Evolutionary conservation across 92 coral and sea anemone species (phyloP).

Genomic region (Phenganax stokvisi): DNA sequence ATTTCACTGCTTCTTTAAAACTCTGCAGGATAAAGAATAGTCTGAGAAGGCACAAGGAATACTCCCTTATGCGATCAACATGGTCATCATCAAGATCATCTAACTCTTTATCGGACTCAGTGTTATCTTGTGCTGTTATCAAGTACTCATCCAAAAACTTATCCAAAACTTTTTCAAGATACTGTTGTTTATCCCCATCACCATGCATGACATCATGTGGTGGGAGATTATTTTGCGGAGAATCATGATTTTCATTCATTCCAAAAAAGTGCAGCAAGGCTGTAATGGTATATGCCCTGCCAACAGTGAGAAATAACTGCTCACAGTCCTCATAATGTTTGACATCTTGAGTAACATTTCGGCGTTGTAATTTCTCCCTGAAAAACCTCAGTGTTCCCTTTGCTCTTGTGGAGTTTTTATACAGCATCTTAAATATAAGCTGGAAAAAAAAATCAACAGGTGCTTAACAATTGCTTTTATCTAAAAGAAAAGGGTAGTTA

Average conservation of each 20-base stretch:
- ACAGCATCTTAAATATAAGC: neutral
- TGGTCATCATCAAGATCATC: neutral
- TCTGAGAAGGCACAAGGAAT: slow-evolving; percentile 43
- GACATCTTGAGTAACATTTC: slow-evolving; percentile 5
- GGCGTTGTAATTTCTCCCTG: slow-evolving; percentile 18
- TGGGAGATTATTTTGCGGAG: neutral
- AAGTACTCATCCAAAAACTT: slow-evolving; percentile 14
- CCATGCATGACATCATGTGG: slow-evolving; percentile 10
- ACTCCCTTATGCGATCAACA: slow-evolving; percentile 32
- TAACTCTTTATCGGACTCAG: neutral
- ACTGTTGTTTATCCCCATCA: slow-evolving; percentile 12
- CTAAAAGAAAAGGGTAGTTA: no score
- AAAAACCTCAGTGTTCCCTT: slow-evolving; percentile 15
- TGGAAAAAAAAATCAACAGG: neutral
- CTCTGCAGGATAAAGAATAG: slow-evolving; percentile 33
- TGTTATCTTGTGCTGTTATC: neutral
- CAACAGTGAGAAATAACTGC: slow-evolving; percentile 15
- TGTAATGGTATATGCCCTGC: slow-evolving; percentile 2
- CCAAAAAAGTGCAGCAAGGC: slow-evolving; percentile 15
- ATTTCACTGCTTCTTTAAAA: slow-evolving; percentile 45
- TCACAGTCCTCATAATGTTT: neutral
- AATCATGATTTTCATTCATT: neutral
- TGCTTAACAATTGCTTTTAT: no score
- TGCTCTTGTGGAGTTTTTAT: neutral
- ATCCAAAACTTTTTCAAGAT: slow-evolving; percentile 8